Base-by-base conservation (phyloP, 2,888 invertebrate species). In the Microctonus brassicae region DNA sequence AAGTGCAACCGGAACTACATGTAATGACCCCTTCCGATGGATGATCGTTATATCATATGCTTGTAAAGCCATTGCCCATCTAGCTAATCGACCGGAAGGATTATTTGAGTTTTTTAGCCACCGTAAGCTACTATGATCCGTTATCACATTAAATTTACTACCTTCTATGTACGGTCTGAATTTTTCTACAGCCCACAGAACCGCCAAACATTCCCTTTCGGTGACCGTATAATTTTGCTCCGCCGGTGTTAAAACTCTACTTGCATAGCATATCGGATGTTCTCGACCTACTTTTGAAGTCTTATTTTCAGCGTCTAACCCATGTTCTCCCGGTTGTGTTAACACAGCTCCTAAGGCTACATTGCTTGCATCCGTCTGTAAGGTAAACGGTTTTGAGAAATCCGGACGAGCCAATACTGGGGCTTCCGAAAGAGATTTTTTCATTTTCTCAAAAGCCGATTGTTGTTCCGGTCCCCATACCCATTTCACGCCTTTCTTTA, bases 1-100 rank as follows among this genome's bases (percentile, higher is more conserved):
- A 0, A 73, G 66, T 10, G 73, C 63, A 22, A 74, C 76, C 0
- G 76, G 77, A 6, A 76, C 73, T 0, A 67, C 63, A 11, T 69
- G 20, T 0, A 69, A 39, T 22, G 55, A 6, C 2, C 73, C 69
- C 33, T 65, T 58, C 0, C 73, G 29, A 20, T 73, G 69, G 2
- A 39, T 3, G 1, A 73, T 58, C 6, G 52, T 17, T 62, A 69
- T 73, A 42, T 73, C 73, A 1, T 63, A 53, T 1, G 20, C 68
- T 39, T 73, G 65, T 57, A 26, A 36, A 39, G 2, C 0, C n/a
- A n/a, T n/a, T n/a, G n/a, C n/a, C n/a, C n/a, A n/a, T n/a, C n/a
- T n/a, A n/a, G n/a, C n/a, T n/a, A n/a, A n/a, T n/a, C n/a, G n/a
- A 7, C 33, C 33, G 3, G 7, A 33, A 33, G 33, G 33, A 33